Percentiles rank a stretch among this genome's conserved stretches.
Conservation (phyloP, 2,888 invertebrate species). For the Dryadula phaetusa region DNA sequence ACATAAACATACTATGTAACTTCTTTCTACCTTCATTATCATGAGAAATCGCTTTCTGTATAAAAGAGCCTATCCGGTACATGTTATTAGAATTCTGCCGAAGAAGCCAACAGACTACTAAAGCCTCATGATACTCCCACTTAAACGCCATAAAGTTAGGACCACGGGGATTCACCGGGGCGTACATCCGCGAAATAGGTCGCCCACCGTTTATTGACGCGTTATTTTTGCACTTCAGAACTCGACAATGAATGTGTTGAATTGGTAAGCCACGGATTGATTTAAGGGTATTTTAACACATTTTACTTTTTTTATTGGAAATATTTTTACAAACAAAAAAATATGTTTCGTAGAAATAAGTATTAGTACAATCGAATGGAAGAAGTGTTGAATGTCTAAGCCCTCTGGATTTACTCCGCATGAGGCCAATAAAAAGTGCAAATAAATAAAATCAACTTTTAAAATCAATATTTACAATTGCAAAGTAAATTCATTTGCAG, state of each 20-base stretch:
- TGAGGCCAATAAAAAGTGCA: no score
- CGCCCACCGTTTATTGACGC: not conserved
- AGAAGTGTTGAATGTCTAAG: no score
- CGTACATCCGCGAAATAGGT: constrained; percentile 7
- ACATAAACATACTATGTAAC: no score
- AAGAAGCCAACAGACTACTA: not conserved
- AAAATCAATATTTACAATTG: not conserved
- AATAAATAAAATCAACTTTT: not conserved
- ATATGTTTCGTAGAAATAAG: no score
- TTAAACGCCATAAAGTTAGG: not conserved
- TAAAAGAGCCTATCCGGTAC: not conserved
- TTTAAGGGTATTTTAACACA: not conserved
- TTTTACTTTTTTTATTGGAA: not conserved
- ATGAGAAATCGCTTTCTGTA: not conserved
- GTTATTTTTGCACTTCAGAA: constrained; percentile 1
- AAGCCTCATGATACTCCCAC: not conserved
- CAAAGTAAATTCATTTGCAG: not conserved
- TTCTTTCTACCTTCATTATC: no score
- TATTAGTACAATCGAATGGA: no score
- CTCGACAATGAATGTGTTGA: constrained; percentile 7
- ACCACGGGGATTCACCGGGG: not conserved
- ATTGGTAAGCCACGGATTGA: constrained; percentile 3
- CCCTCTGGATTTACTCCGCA: no score
- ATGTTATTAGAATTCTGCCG: not conserved
- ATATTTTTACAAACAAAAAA: no score